These are phyloP conservation scores for Calephelis virginiensis DNA, from an alignment of 1,140 invertebrate species.

Conservation along the genomic window DNA sequence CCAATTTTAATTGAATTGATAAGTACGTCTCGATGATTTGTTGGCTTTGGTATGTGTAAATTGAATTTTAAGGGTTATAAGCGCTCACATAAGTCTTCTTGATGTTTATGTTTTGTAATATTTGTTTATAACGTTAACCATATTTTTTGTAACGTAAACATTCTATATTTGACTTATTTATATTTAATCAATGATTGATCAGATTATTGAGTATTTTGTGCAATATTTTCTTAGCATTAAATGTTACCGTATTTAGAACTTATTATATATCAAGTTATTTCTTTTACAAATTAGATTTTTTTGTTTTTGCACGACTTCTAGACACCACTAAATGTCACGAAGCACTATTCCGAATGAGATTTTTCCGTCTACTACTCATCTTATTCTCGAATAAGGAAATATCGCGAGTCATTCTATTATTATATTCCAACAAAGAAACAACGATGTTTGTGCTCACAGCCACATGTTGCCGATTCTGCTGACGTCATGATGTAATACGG, in stretches of 20 bases:
- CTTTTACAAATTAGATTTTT: background rate
- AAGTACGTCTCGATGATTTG: conserved; percentile 53
- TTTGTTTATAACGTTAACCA: background rate
- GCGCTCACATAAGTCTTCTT: background rate
- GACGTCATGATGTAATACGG: conserved; percentile 59
- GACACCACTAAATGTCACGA: conserved; percentile 37
- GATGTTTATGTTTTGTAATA: background rate
- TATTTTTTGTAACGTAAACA: too few species aligned
- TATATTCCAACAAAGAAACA: conserved; percentile 66
- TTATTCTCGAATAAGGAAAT: conserved; percentile 51
- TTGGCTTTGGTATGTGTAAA: conserved; percentile 25
- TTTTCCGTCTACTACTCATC: conserved; percentile 55
- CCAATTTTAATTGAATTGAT: conserved; percentile 62
- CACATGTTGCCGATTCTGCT: conserved; percentile 57
- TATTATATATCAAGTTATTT: too few species aligned
- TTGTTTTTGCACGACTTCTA: background rate
- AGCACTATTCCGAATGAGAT: conserved; percentile 62
- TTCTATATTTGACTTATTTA: too few species aligned
- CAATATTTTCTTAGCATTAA: too few species aligned
- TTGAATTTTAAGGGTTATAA: conserved; percentile 14
- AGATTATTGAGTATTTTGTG: too few species aligned
- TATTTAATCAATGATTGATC: too few species aligned
- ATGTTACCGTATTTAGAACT: too few species aligned
- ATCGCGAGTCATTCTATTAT: conserved; percentile 67
- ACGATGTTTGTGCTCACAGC: conserved; percentile 38